Evolutionary conservation across 2,113 vertebrate species (phyloP).

Genomic region (Ursus arctos): DNA sequence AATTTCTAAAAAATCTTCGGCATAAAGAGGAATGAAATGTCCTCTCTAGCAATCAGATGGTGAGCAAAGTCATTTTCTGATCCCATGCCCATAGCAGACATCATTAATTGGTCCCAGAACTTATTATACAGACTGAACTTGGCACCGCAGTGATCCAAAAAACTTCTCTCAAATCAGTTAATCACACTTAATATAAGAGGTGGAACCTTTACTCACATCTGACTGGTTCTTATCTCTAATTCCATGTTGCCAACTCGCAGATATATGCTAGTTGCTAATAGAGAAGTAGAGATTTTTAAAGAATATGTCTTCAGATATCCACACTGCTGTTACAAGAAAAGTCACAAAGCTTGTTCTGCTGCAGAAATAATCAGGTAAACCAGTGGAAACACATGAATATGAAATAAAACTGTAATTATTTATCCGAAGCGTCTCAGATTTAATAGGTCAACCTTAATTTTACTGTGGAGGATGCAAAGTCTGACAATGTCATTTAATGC

Average conservation of each 20-base stretch:
- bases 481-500: background rate
- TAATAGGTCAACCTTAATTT: background rate
- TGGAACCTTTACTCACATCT: background rate
- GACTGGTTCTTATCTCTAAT: background rate
- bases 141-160: background rate
- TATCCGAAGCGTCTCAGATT: background rate
- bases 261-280: background rate
- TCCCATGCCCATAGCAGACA: background rate
- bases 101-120: background rate
- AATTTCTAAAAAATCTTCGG: background rate
- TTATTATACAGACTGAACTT: background rate
- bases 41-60: background rate
- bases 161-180: background rate
- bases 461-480: background rate
- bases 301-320: background rate
- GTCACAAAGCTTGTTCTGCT: background rate
- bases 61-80: background rate
- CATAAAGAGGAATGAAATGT: background rate
- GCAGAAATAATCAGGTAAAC: constrained; percentile 3
- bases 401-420: background rate
- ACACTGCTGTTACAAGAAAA: background rate
- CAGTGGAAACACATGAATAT: background rate
- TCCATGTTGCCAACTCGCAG: background rate
- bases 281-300: background rate
- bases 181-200: background rate